A percentile compares a stretch with the other conserved stretches of the same genome.
Conservation (phyloP, 2,113 vertebrate species). For the Pagrus major region DNA sequence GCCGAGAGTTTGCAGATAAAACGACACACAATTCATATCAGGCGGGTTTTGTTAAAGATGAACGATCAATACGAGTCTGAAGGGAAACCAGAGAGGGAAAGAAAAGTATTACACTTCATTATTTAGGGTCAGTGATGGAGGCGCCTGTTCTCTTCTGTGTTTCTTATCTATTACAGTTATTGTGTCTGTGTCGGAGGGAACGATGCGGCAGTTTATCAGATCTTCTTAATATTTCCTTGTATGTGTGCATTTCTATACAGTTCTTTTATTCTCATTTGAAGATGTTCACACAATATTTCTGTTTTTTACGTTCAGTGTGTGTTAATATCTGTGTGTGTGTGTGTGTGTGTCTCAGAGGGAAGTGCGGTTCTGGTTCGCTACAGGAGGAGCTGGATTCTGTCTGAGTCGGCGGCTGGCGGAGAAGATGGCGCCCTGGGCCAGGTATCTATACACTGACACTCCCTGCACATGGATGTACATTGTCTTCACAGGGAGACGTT, state of each 20-base stretch:
- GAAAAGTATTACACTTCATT: not conserved
- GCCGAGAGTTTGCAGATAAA: conserved; percentile 16
- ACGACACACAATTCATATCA: conserved; percentile 7
- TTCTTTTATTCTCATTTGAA: not conserved
- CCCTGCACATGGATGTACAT: too few species aligned
- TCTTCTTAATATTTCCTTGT: not conserved
- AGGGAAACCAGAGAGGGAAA: not conserved
- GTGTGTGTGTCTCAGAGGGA: conserved; percentile 84
- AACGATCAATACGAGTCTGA: not conserved
- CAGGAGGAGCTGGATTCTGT: conserved; percentile 95
- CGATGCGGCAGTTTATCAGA: not conserved
- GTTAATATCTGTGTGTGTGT: conserved; percentile 12
- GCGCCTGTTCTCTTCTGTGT: not conserved
- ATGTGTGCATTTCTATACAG: not conserved
- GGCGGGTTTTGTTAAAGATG: conserved; percentile 1
- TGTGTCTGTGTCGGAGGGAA: not conserved
- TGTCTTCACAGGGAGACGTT: not conserved
- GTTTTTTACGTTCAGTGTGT: not conserved
- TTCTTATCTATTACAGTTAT: not conserved
- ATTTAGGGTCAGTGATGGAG: not conserved
- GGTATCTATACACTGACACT: conserved; percentile 79
- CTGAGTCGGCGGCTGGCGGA: conserved; percentile 88
- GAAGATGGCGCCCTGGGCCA: conserved; percentile 94
- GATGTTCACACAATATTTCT: not conserved
- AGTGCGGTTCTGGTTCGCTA: conserved; percentile 95